A percentile compares a stretch with the other conserved stretches of the same genome.
phyloP scores from a whole-genome alignment of 1,140 invertebrate genomes.

The Spodoptera litura region DNA sequence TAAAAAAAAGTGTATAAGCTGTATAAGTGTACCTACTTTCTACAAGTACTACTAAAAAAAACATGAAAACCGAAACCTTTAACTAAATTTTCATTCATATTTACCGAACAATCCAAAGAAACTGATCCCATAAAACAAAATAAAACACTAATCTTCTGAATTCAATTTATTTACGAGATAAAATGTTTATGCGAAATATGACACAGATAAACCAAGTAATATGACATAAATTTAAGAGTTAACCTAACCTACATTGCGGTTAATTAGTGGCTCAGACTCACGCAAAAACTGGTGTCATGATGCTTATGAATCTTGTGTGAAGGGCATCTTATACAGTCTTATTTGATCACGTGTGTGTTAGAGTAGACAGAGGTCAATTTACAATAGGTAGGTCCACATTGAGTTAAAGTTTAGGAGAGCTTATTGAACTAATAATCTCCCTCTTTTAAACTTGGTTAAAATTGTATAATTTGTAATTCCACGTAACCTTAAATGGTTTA shows the following conservation, averaged over 20 bases:
- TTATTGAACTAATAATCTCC: too few relatives aligned
- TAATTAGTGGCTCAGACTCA: constrained; percentile 37
- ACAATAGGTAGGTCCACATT: too few relatives aligned
- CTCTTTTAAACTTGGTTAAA: too few relatives aligned
- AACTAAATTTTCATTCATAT: neutral
- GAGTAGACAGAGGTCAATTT: too few relatives aligned
- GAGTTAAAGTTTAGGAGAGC: too few relatives aligned
- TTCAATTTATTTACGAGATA: constrained; percentile 40
- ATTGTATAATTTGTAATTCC: too few relatives aligned
- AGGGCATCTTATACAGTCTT: constrained; percentile 32
- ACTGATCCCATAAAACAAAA: constrained; percentile 10
- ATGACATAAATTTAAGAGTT: constrained; percentile 43
- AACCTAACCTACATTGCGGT: constrained; percentile 38
- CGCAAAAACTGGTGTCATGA: constrained; percentile 37
- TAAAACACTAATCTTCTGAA: constrained; percentile 19
- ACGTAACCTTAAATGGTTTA: too few relatives aligned
- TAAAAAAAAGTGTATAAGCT: too few relatives aligned
- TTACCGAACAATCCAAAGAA: neutral
- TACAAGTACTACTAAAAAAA: too few relatives aligned
- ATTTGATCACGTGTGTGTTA: too few relatives aligned
- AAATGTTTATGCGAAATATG: constrained; percentile 46
- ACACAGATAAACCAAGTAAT: constrained; percentile 43
- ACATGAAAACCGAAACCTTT: neutral
- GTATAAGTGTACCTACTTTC: too few relatives aligned
- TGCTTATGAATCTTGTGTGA: constrained; percentile 22